Evolutionary conservation across 2,888 invertebrate species (phyloP).

Genomic region (Cecidostiba fungosa): DNA sequence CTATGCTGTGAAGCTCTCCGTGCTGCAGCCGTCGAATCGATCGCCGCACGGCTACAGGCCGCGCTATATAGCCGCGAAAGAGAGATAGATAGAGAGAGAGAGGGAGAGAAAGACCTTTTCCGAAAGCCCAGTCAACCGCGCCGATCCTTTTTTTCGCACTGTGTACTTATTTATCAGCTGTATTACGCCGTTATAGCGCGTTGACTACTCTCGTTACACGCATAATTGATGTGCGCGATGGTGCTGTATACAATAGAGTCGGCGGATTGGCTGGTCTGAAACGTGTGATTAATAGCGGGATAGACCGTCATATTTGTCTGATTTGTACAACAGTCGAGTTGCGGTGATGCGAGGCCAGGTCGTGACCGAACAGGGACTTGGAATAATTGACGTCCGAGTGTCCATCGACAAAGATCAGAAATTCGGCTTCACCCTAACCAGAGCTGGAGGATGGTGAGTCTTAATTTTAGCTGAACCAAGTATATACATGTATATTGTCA

Average conservation of each 20-base stretch:
- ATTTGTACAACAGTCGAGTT: conserved; percentile 90
- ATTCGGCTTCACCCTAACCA: conserved; percentile 97
- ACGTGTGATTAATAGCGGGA: conserved; percentile 53
- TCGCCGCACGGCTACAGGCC: conserved; percentile 46
- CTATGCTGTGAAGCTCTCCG: conserved; percentile 37
- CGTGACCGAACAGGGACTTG: conserved; percentile 95
- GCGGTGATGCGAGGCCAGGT: conserved; percentile 99
- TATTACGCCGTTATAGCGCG: not conserved
- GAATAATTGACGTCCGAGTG: conserved; percentile 98
- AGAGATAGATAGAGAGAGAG: conserved; percentile 29
- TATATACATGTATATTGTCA: too few relatives aligned
- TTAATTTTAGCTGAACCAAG: too few relatives aligned
- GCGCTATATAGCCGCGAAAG: conserved; percentile 26
- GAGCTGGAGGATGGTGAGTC: conserved; percentile 96
- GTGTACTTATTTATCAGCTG: not conserved
- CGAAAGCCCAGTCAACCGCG: conserved; percentile 59
- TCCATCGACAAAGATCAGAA: conserved; percentile 96
- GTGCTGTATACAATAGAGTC: not conserved
- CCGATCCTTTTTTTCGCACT: conserved; percentile 24
- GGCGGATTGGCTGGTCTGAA: conserved; percentile 46
- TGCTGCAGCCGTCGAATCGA: conserved; percentile 53
- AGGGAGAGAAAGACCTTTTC: conserved; percentile 51
- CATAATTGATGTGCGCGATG: not conserved
- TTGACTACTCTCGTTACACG: not conserved
- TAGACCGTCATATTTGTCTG: conserved; percentile 72